phyloP scores from a whole-genome alignment of 2,888 invertebrate species.

The Pollenia amentaria region DNA sequence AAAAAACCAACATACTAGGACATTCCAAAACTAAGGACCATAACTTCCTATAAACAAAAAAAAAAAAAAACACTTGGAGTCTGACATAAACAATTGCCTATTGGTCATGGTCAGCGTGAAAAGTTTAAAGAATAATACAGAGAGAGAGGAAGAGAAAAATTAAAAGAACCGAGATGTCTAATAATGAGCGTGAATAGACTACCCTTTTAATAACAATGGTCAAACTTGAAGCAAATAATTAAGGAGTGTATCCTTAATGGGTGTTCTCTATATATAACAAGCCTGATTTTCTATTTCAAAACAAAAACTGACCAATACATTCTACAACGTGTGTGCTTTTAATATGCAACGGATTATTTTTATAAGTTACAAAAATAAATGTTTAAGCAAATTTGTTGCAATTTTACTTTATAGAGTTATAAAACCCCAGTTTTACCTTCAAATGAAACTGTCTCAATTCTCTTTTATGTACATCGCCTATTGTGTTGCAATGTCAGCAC shows the following conservation, averaged over 20 bases:
- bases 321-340: conserved; percentile 54
- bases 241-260: conserved; percentile 60
- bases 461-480: conserved; percentile 54
- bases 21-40: conserved; percentile 37
- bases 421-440: conserved; percentile 46
- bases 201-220: conserved; percentile 31
- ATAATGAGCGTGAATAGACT: conserved; percentile 61
- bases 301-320: conserved; percentile 63
- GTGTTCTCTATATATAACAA: conserved; percentile 53
- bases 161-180: conserved; percentile 66
- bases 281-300: conserved; percentile 38
- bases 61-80: conserved; percentile 47
- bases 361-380: conserved; percentile 62
- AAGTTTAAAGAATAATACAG: conserved; percentile 2
- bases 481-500: conserved; percentile 70
- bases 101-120: conserved; percentile 71
- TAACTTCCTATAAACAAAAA: neutral
- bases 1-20: conserved; percentile 1
- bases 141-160: neutral
- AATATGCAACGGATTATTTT: conserved; percentile 66
- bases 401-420: conserved; percentile 21
- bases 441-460: conserved; percentile 45
- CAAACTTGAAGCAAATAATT: conserved; percentile 13
- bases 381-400: conserved; percentile 26
- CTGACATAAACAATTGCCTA: conserved; percentile 52